Evolutionary conservation across 1,140 invertebrate genomes (phyloP).

Genomic region (Hyles vespertilio): DNA sequence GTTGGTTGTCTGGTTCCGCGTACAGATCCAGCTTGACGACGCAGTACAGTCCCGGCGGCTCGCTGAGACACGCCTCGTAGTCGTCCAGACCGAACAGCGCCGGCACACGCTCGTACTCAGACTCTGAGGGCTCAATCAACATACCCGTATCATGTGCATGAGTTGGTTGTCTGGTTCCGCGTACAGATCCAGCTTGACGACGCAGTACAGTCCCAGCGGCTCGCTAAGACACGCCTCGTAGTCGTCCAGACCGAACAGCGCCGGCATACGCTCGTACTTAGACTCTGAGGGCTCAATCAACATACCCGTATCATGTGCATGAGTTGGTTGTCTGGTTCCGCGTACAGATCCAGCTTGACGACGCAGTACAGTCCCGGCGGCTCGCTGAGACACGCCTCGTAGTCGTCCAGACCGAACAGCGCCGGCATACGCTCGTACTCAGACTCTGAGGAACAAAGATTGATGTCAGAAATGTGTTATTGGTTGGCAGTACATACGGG

Average conservation of each 20-base stretch:
- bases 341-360: neutral
- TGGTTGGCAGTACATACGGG: too few relatives aligned
- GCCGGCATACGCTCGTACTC: conserved; percentile 10
- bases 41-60: too few relatives aligned
- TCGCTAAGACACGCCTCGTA: conserved; percentile 2
- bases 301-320: conserved; percentile 8
- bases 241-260: conserved; percentile 5
- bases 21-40: too few relatives aligned
- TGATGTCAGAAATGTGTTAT: too few relatives aligned
- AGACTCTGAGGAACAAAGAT: neutral
- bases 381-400: conserved; percentile 1
- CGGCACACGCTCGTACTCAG: neutral
- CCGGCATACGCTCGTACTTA: conserved; percentile 10
- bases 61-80: too few relatives aligned
- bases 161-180: conserved; percentile 1
- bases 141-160: conserved; percentile 4
- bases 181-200: neutral
- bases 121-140: neutral
- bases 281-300: neutral
- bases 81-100: neutral
- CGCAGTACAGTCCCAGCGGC: conserved; percentile 1
- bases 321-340: conserved; percentile 1
- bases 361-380: conserved; percentile 4
- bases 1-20: too few relatives aligned
- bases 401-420: conserved; percentile 5